Evolutionary conservation across 2,888 invertebrate species (phyloP).

Genomic region (Junonia oenone): DNA sequence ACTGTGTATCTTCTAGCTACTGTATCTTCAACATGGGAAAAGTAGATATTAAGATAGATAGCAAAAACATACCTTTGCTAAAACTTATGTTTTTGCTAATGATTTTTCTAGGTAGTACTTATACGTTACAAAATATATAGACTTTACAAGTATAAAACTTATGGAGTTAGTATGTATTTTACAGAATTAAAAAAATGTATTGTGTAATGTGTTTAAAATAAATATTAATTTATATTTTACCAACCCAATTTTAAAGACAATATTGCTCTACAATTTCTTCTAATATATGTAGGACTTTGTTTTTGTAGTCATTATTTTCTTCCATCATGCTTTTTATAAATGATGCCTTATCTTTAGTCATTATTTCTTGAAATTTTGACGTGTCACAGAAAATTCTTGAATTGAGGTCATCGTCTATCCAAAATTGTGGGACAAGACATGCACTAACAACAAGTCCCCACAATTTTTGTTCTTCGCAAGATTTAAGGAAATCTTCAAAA

Average conservation of each 20-base stretch:
- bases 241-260: slow-evolving; percentile 35
- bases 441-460: slow-evolving; percentile 78
- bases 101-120: not conserved
- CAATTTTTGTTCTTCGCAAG: slow-evolving; percentile 67
- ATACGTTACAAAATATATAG: not conserved
- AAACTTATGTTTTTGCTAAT: too few relatives aligned
- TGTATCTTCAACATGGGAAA: slow-evolving; percentile 70
- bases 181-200: not conserved
- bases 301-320: slow-evolving; percentile 65
- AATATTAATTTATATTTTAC: too few relatives aligned
- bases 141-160: too few relatives aligned
- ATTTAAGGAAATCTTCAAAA: slow-evolving; percentile 58
- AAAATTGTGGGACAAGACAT: slow-evolving; percentile 74
- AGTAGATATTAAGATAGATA: too few relatives aligned
- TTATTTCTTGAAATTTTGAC: slow-evolving; percentile 75
- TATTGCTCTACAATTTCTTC: slow-evolving; percentile 77
- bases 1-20: slow-evolving; percentile 77
- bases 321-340: slow-evolving; percentile 78
- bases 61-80: too few relatives aligned
- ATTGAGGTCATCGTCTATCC: slow-evolving; percentile 71
- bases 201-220: not conserved
- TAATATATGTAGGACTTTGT: slow-evolving; percentile 73
- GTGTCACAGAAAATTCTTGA: slow-evolving; percentile 65
- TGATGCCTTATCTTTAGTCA: slow-evolving; percentile 69
- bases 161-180: not conserved